A percentile compares a stretch with the other conserved stretches of the same genome.
Evolutionary conservation across 2,888 invertebrate species (phyloP).

Genomic region (Acronicta psi): DNA sequence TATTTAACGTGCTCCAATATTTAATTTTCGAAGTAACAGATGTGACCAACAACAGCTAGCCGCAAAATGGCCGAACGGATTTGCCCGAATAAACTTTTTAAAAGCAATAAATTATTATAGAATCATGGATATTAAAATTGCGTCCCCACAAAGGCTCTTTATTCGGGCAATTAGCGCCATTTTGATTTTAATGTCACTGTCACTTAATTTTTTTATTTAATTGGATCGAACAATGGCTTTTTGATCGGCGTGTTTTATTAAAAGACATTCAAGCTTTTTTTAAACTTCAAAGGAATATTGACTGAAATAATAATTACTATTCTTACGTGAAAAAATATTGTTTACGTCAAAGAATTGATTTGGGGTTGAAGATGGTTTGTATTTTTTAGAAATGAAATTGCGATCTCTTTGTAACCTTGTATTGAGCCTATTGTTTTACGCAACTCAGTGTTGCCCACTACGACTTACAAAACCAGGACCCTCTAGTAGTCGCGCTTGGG

Average conservation of each 20-base stretch:
- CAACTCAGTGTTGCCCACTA: too few relatives aligned
- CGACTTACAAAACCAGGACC: too few relatives aligned
- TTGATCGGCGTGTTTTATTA: constrained; percentile 4
- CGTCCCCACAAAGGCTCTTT: constrained; percentile 17
- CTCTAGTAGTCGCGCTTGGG: too few relatives aligned
- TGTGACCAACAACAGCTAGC: background rate
- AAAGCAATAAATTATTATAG: background rate
- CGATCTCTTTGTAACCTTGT: too few relatives aligned
- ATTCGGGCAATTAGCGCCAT: constrained; percentile 33
- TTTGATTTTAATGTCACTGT: constrained; percentile 24
- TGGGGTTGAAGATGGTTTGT: too few relatives aligned
- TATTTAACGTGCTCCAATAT: background rate
- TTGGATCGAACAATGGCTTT: constrained; percentile 34
- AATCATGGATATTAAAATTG: constrained; percentile 11
- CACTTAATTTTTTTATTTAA: constrained; percentile 27
- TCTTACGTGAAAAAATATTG: background rate
- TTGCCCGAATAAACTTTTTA: constrained; percentile 9
- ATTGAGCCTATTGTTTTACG: too few relatives aligned
- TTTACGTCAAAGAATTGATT: too few relatives aligned
- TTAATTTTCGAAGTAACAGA: background rate
- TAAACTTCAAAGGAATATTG: too few relatives aligned
- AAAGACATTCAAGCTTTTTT: too few relatives aligned
- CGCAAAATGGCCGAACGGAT: constrained; percentile 4
- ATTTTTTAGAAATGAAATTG: too few relatives aligned
- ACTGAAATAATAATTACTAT: too few relatives aligned